Evolutionary conservation across 2,113 vertebrate genomes (phyloP).

Genomic region (Fregetta grallaria): DNA sequence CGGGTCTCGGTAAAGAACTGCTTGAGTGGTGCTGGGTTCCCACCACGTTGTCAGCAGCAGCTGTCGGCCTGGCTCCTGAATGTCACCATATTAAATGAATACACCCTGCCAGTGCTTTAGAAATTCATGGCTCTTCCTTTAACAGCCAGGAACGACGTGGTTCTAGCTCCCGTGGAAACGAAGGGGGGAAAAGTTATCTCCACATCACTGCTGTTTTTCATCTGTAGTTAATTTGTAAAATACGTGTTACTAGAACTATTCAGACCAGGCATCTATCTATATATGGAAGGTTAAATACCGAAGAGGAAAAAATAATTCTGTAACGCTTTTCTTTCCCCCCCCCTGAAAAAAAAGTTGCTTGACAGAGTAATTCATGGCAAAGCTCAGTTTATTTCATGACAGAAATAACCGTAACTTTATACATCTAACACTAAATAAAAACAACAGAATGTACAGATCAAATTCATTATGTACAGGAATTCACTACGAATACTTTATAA

Average conservation of each 20-base stretch:
- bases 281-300: not conserved
- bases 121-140: not conserved
- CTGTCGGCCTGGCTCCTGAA: not conserved
- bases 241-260: not conserved
- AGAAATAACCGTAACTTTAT: constrained; percentile 35
- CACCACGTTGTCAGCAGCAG: fast-evolving
- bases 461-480: constrained; percentile 32
- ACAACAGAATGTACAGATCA: constrained; percentile 51
- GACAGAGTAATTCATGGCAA: not conserved
- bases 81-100: fast-evolving
- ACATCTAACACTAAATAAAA: constrained; percentile 51
- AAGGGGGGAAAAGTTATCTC: fast-evolving
- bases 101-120: not conserved
- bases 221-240: fast-evolving
- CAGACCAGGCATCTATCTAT: not conserved
- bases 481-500: constrained; percentile 26
- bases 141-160: not conserved
- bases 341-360: fast-evolving
- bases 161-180: not conserved
- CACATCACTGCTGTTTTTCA: not conserved
- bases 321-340: not conserved
- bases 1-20: fast-evolving
- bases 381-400: constrained; percentile 50
- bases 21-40: not conserved
- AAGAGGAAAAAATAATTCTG: not conserved